Percentiles rank a stretch among this genome's conserved stretches.
These are phyloP conservation scores for Choristoneura fumiferana DNA, from an alignment of 1,140 invertebrate species.

Conservation along the genomic window DNA sequence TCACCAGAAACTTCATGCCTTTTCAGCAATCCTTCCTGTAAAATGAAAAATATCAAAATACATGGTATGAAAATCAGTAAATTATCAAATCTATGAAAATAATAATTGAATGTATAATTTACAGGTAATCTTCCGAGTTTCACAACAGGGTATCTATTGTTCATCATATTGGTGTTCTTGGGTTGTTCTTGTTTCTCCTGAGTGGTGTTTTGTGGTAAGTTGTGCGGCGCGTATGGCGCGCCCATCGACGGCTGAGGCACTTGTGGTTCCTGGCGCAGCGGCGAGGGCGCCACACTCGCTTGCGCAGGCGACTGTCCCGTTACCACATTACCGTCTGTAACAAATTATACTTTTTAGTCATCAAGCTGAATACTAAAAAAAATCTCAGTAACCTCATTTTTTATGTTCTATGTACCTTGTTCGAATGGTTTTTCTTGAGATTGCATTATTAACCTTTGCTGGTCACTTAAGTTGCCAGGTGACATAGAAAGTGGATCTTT, in stretches of 20 bases:
- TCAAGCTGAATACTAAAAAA: neutral
- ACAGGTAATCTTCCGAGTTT: constrained; percentile 70
- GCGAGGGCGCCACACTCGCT: constrained; percentile 78
- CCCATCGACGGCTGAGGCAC: constrained; percentile 77
- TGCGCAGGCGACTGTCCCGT: constrained; percentile 80
- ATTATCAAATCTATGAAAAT: neutral
- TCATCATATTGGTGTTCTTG: constrained; percentile 55
- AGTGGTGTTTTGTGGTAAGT: constrained; percentile 29
- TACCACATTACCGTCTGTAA: constrained; percentile 63
- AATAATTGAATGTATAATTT: constrained; percentile 32
- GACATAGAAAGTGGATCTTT: constrained; percentile 78
- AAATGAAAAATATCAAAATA: constrained; percentile 10
- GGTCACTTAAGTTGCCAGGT: constrained; percentile 75
- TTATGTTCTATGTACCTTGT: constrained; percentile 47
- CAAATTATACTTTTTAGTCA: constrained; percentile 5
- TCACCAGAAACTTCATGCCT: constrained; percentile 62
- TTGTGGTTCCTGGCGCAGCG: constrained; percentile 66
- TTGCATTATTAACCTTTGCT: constrained; percentile 68
- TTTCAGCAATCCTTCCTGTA: constrained; percentile 70
- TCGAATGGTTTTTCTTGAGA: constrained; percentile 64
- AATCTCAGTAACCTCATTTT: too few species aligned
- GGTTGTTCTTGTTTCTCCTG: constrained; percentile 69
- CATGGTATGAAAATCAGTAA: neutral
- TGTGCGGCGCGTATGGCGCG: constrained; percentile 63
- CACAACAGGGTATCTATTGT: constrained; percentile 65